These are phyloP conservation scores for Anneissia japonica DNA, from an alignment of 35 echinoderm and acorn worm genomes.

Conservation along the genomic window DNA sequence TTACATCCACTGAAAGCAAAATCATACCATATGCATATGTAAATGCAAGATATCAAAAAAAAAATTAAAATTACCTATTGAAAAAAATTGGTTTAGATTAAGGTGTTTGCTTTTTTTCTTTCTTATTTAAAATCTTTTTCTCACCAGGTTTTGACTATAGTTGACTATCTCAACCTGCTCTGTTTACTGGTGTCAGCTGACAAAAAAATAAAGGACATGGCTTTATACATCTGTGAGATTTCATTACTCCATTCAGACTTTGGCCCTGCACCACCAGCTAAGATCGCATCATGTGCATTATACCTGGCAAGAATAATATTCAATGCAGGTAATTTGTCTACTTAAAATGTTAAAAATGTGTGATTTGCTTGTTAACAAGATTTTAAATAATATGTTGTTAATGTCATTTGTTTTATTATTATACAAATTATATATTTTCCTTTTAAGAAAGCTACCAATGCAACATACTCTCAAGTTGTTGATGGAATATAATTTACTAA, in stretches of 20 bases:
- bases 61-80: no score
- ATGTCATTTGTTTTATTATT: neutral
- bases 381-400: neutral
- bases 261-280: constrained; percentile 42
- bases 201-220: constrained; percentile 53
- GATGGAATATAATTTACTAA: no score
- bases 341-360: neutral
- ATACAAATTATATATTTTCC: no score
- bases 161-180: constrained; percentile 75
- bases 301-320: constrained; percentile 66
- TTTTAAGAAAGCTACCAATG: no score
- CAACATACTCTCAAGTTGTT: no score
- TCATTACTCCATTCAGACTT: constrained; percentile 73
- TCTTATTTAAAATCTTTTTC: neutral
- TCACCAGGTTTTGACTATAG: constrained; percentile 54
- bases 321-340: constrained; percentile 34
- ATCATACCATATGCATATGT: no score
- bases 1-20: no score
- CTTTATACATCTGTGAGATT: constrained; percentile 67
- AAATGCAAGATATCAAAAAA: no score
- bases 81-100: no score
- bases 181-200: constrained; percentile 35
- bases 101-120: neutral
- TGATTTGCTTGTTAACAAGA: neutral
- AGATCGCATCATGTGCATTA: constrained; percentile 57